These are phyloP conservation scores for Melanerpes formicivorus DNA, from an alignment of 2,113 vertebrate genomes.

Conservation along the genomic window DNA sequence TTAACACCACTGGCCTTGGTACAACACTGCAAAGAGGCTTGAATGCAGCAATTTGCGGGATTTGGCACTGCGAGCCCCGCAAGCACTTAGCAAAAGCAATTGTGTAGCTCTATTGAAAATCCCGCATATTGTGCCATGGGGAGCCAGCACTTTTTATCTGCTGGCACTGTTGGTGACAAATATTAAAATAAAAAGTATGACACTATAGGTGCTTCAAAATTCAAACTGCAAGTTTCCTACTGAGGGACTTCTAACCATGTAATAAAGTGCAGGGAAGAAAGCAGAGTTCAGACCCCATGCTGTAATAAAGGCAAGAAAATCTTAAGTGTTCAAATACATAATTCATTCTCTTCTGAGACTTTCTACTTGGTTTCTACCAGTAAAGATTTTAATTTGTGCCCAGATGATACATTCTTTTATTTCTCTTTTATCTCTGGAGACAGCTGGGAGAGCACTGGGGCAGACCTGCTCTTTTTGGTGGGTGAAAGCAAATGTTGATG, in stretches of 20 bases:
- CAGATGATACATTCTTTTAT: constrained; percentile 9
- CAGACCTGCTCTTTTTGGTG: not conserved
- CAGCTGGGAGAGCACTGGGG: not conserved
- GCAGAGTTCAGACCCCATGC: constrained; percentile 74
- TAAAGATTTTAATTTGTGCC: constrained; percentile 72
- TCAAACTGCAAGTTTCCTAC: constrained; percentile 70
- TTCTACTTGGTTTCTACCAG: constrained; percentile 39
- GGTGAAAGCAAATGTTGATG: not conserved
- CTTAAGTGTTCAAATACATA: constrained; percentile 75
- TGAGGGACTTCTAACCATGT: constrained; percentile 75
- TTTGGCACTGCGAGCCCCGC: constrained; percentile 43
- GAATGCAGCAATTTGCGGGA: constrained; percentile 63
- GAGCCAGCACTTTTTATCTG: constrained; percentile 72
- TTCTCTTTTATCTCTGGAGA: not conserved
- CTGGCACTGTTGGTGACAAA: constrained; percentile 69
- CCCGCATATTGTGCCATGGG: constrained; percentile 51
- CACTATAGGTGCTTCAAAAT: constrained; percentile 76
- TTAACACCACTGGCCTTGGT: not conserved
- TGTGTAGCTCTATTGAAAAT: constrained; percentile 67
- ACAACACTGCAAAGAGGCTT: constrained; percentile 30
- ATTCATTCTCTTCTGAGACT: constrained; percentile 71
- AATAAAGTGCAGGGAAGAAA: constrained; percentile 73
- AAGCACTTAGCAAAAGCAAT: constrained; percentile 73
- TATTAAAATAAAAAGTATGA: constrained; percentile 73
- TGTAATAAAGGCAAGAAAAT: constrained; percentile 71